phyloP scores from a whole-genome alignment of 2,888 invertebrate genomes.

The Gandaritis pyraliata region DNA sequence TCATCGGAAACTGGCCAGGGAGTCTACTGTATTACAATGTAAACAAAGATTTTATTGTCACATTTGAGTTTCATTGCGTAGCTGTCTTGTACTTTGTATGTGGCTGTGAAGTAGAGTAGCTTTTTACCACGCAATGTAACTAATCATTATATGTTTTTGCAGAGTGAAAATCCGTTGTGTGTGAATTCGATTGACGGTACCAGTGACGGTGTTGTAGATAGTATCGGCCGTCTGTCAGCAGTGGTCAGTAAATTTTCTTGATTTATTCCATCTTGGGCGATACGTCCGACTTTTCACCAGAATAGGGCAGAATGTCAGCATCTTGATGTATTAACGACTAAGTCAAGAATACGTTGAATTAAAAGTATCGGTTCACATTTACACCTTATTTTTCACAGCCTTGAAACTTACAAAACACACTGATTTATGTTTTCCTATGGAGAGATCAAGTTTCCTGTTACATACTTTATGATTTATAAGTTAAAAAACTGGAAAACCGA shows the following conservation, averaged over 20 bases:
- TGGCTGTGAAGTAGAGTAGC: too few species aligned
- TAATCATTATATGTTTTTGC: too few species aligned
- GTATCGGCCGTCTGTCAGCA: constrained; percentile 60
- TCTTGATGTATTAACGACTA: constrained; percentile 27
- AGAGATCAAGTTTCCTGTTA: constrained; percentile 38
- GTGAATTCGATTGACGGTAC: constrained; percentile 34
- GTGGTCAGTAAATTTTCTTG: constrained; percentile 34
- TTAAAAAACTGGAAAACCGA: too few species aligned
- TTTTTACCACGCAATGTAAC: too few species aligned
- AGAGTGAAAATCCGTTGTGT: too few species aligned
- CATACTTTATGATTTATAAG: background rate
- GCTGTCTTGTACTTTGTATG: too few species aligned
- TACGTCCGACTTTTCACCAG: constrained; percentile 36
- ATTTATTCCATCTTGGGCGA: constrained; percentile 28
- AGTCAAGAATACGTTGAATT: constrained; percentile 14
- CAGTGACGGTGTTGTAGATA: constrained; percentile 62
- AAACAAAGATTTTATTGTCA: too few species aligned
- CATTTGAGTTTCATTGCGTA: too few species aligned
- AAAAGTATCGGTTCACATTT: constrained; percentile 17
- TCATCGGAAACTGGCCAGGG: constrained; percentile 10
- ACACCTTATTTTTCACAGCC: constrained; percentile 22
- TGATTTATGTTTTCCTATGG: constrained; percentile 26
- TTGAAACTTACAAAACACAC: constrained; percentile 34
- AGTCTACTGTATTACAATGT: too few species aligned
- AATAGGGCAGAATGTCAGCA: constrained; percentile 35